Percentiles rank a stretch among this genome's conserved stretches.
phyloP scores from a whole-genome alignment of 2,888 invertebrate genomes.

The Cremastinae sp. region DNA sequence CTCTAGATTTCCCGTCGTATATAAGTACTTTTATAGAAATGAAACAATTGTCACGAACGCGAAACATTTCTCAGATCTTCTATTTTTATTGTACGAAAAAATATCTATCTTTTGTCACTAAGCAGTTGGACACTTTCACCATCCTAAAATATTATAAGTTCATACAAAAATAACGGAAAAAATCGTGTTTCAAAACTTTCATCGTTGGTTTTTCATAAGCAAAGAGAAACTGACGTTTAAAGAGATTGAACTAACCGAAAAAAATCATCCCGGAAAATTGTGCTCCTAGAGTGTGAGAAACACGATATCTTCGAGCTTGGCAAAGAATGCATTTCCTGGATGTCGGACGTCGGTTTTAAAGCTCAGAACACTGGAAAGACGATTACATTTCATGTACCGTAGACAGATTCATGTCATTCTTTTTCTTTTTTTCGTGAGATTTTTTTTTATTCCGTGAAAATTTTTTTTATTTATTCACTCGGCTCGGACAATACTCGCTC shows the following conservation, averaged over 20 bases:
- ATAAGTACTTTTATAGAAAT: not conserved
- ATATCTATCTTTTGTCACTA: slow-evolving; percentile 6
- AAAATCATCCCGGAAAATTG: slow-evolving; percentile 23
- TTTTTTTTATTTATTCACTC: slow-evolving; percentile 40
- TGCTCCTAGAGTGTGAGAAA: slow-evolving; percentile 45
- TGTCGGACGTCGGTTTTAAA: slow-evolving; percentile 42
- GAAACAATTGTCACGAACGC: slow-evolving; percentile 14
- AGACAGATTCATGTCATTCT: slow-evolving; percentile 20
- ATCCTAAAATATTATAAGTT: not conserved
- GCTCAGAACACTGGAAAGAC: slow-evolving; percentile 55
- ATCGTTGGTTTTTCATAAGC: slow-evolving; percentile 6
- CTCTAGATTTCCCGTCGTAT: no score
- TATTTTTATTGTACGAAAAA: slow-evolving; percentile 20
- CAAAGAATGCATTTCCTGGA: slow-evolving; percentile 43
- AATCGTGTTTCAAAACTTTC: not conserved
- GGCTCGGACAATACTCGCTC: slow-evolving; percentile 29
- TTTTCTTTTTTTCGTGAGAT: not conserved
- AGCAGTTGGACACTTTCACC: not conserved
- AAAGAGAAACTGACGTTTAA: slow-evolving; percentile 14
- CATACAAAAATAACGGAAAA: slow-evolving; percentile 28
- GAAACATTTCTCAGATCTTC: slow-evolving; percentile 16
- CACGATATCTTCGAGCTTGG: slow-evolving; percentile 46
- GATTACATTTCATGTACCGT: slow-evolving; percentile 51
- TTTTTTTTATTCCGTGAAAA: slow-evolving; percentile 6
- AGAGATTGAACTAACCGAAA: slow-evolving; percentile 16